Evolutionary conservation across 2,888 invertebrate genomes (phyloP).

Genomic region (Yponomeuta malinellus): DNA sequence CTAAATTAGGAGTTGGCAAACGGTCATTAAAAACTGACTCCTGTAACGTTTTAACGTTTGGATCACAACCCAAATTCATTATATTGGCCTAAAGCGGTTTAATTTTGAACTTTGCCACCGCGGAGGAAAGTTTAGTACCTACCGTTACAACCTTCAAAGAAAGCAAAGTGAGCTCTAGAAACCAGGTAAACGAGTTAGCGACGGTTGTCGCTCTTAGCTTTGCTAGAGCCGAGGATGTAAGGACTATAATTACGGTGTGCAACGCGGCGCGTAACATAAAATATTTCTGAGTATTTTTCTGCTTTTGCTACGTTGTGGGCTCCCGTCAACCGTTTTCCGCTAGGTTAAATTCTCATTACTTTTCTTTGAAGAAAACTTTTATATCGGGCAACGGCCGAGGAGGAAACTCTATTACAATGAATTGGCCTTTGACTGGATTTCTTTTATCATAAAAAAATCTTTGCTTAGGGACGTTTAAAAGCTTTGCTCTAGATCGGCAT

Average conservation of each 20-base stretch:
- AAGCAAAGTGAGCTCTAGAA: not conserved
- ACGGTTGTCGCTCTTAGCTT: not conserved
- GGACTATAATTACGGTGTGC: slow-evolving; percentile 38
- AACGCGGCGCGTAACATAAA: slow-evolving; percentile 52
- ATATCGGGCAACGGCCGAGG: slow-evolving; percentile 51
- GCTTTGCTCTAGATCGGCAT: not conserved
- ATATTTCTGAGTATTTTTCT: slow-evolving; percentile 50
- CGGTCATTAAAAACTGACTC: slow-evolving; percentile 12
- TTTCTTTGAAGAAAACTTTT: slow-evolving; percentile 65
- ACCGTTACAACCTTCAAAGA: not conserved
- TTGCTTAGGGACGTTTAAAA: slow-evolving; percentile 2
- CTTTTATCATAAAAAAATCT: slow-evolving; percentile 26
- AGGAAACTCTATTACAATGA: slow-evolving; percentile 65
- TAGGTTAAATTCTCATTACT: slow-evolving; percentile 72
- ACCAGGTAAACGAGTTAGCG: not conserved
- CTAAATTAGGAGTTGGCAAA: slow-evolving; percentile 35
- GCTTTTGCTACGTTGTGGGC: slow-evolving; percentile 33
- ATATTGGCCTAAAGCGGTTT: not conserved
- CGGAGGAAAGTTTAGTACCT: not conserved
- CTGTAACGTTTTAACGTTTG: slow-evolving; percentile 8
- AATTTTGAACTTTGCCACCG: too few relatives aligned
- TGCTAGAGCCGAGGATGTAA: slow-evolving; percentile 29
- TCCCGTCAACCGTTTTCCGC: slow-evolving; percentile 60
- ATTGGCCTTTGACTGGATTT: slow-evolving; percentile 48
- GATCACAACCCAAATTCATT: not conserved